These are phyloP conservation scores for Scleropages formosus DNA, from an alignment of 2,797 vertebrate genomes.

Conservation along the genomic window DNA sequence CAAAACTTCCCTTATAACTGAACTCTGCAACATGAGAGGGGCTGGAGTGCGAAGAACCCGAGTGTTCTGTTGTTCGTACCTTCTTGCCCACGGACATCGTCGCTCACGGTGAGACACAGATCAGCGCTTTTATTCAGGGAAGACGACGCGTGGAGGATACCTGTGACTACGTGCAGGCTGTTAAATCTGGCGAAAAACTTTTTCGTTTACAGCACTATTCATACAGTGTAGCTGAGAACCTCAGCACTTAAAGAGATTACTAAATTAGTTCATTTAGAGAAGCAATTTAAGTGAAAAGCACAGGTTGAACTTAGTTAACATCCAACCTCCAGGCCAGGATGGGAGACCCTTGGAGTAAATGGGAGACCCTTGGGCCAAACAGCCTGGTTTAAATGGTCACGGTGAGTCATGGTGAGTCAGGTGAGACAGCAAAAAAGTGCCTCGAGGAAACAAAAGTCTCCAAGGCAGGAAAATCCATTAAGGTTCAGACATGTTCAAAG, in stretches of 20 bases:
- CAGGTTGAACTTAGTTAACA: not conserved
- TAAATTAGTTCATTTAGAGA: not conserved
- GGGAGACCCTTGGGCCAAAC: not conserved
- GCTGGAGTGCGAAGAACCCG: too few relatives aligned
- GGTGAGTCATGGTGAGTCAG: slow-evolving; percentile 18
- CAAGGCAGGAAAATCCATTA: not conserved
- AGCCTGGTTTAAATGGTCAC: slow-evolving; percentile 7
- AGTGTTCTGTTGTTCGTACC: too few relatives aligned
- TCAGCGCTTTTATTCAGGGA: too few relatives aligned
- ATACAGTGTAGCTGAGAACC: not conserved
- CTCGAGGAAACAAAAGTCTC: slow-evolving; percentile 6
- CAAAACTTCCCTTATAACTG: too few relatives aligned
- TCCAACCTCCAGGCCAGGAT: not conserved
- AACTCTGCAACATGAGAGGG: too few relatives aligned
- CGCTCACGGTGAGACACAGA: too few relatives aligned
- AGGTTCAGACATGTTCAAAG: not conserved
- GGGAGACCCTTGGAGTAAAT: not conserved
- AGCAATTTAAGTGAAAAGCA: not conserved
- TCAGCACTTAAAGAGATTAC: not conserved
- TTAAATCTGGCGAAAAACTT: slow-evolving; percentile 13
- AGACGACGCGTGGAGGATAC: slow-evolving; percentile 1
- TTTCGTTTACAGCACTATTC: too few relatives aligned
- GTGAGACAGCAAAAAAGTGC: not conserved
- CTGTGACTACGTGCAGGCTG: slow-evolving; percentile 2
- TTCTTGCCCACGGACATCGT: too few relatives aligned